Conservation (phyloP, 2,888 invertebrate genomes). For the Lypha dubia region DNA sequence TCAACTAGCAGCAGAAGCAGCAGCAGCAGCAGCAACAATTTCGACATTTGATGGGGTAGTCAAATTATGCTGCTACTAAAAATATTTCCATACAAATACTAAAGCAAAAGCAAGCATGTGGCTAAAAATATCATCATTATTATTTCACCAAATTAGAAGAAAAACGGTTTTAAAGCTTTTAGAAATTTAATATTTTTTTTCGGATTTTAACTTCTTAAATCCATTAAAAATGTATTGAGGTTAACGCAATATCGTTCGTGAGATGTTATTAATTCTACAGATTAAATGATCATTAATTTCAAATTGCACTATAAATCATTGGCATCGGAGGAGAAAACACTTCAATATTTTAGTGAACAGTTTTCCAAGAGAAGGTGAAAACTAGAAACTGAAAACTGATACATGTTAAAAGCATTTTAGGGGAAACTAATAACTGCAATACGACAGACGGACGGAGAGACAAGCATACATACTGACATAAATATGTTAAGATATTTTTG, state of each 20-base stretch:
- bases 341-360: neutral
- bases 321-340: constrained; percentile 1
- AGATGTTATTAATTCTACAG: constrained; percentile 55
- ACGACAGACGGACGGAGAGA: too few relatives aligned
- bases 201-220: constrained; percentile 42
- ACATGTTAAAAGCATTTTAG: neutral
- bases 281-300: constrained; percentile 47
- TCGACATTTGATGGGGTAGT: constrained; percentile 72
- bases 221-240: constrained; percentile 67
- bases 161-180: constrained; percentile 29
- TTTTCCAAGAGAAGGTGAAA: constrained; percentile 22
- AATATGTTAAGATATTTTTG: neutral
- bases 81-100: constrained; percentile 23
- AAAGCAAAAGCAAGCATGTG: constrained; percentile 35
- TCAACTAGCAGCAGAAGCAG: constrained; percentile 21
- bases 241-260: constrained; percentile 56
- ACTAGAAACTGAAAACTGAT: constrained; percentile 28
- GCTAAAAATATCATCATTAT: constrained; percentile 59
- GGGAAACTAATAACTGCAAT: neutral
- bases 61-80: constrained; percentile 40
- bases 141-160: constrained; percentile 43
- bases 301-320: constrained; percentile 59
- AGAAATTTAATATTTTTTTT: neutral
- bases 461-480: too few relatives aligned
- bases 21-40: constrained; percentile 66